Base-by-base conservation (phyloP, 2,113 vertebrate genomes). In the Tragelaphus scriptus region DNA sequence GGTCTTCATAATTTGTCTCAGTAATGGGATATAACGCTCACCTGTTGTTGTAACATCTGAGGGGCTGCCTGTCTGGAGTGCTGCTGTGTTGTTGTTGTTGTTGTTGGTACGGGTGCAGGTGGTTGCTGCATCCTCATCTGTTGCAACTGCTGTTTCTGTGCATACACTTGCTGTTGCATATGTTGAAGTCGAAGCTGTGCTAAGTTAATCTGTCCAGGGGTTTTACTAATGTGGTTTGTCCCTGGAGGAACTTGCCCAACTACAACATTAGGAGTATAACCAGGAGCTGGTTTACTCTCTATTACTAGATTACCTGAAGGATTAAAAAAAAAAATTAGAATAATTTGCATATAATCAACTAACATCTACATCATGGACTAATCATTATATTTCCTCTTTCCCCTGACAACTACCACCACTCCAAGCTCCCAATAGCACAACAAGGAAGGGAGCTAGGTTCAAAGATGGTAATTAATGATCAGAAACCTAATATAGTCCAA, bases 101-200 rank as follows among this genome's bases (percentile, higher is more conserved):
- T 96, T 0, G 97, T 98, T 7, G 98, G 85, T n/a, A 99, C 99
- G 30, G 99, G 99, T 28, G 99, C 98, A 96, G 99, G 97, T 30
- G 99, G 99, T 5, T 99, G 99, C 26, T 99, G 99, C 90, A 99
- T 99, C 94, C 99, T 99, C 99, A 99, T 99, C 98, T 99, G 99
- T 61, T 99, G 99, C 97, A 99, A 71, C 6, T 99, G 99, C 95
- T 99, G 99, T 44, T 99, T 99, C 58, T 99, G 99, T 53, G 99
- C 99, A 28, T 99, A 99, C 14, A 99, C 99, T 97, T 99, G 99
- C 88, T 99, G 99, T 71, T 99, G 99, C 99, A 99, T 99, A 97
- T 99, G 99, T 98, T 99, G 99, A 81, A 99, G 99, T 21, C 99
- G 99, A 53, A 99, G 99, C 98, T 99, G 99, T 2, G 99, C 99